Evolutionary conservation across 2,888 invertebrate species (phyloP), one percentile per base, ranked within the genome.

Genomic region (Lobophora halterata): DNA sequence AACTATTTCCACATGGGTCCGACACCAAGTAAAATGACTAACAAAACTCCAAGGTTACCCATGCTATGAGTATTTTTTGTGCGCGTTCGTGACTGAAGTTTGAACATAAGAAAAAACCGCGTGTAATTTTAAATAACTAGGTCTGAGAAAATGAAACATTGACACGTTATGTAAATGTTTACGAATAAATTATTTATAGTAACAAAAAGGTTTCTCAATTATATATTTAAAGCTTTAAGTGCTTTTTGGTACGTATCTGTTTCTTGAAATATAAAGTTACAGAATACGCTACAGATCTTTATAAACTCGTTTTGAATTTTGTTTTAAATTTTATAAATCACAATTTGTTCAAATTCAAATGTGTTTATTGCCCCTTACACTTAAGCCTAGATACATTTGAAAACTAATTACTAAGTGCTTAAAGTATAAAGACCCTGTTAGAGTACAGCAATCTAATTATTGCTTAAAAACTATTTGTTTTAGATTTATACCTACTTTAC

Each of bases 51-150:
- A 86, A 86, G 86, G 86, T 67, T 75, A 65, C 61, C 52, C 55
- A 60, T 74, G 77, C 77, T 80, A 78, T 70, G 71, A 75, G 48
- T 83, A n/a, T n/a, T n/a, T 85, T 83, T 86, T 85, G 81, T 68
- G 48, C 42, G 49, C 59, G 71, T 74, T 86, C 86, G 86, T 86
- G 86, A 85, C 80, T 68, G 69, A 77, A 73, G 71, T 37, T 68
- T 65, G 66, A 62, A 65, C 65, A 63, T 61, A 65, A 71, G 71
- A 76, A 79, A 77, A 79, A 82, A 79, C 52, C 55, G 69, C 80
- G 82, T 79, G 74, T 76, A 83, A 81, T 79, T 74, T 72, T 66
- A 81, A 83, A 85, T 83, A 52, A 49, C 52, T 49, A 71, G 77
- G 67, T 71, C 67, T 65, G 65, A 64, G 71, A 68, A 67, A 67